These are phyloP conservation scores for Petaurus breviceps DNA, from an alignment of 2,113 vertebrate genomes.

Conservation along the genomic window DNA sequence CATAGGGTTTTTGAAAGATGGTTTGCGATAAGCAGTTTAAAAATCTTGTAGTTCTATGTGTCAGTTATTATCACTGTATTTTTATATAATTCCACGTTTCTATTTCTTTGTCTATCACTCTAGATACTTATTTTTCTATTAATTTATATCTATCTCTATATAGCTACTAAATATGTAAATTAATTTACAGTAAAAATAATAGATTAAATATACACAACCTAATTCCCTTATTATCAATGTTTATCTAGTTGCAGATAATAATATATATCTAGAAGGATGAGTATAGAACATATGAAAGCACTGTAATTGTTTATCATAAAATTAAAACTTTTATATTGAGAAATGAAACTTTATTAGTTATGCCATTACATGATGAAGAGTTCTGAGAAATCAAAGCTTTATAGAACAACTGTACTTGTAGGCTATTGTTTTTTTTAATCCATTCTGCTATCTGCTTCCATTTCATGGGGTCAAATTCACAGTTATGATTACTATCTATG, in stretches of 20 bases:
- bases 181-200: neutral
- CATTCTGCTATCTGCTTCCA: no score
- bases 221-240: no score
- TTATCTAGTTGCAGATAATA: neutral
- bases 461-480: no score
- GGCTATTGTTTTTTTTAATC: neutral
- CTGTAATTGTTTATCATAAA: neutral
- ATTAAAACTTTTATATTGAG: constrained; percentile 30
- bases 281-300: neutral
- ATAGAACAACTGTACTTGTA: neutral
- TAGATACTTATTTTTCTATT: neutral
- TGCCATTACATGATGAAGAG: neutral
- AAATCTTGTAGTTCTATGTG: neutral
- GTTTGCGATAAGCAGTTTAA: neutral
- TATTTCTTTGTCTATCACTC: neutral
- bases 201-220: neutral
- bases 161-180: neutral
- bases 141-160: neutral
- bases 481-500: no score
- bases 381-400: neutral
- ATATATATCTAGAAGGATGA: neutral
- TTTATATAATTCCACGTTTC: neutral
- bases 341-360: neutral
- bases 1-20: neutral
- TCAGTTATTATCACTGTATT: neutral